Base-by-base conservation (phyloP, 1,140 invertebrate genomes). In the Drosophila sucinea region DNA sequence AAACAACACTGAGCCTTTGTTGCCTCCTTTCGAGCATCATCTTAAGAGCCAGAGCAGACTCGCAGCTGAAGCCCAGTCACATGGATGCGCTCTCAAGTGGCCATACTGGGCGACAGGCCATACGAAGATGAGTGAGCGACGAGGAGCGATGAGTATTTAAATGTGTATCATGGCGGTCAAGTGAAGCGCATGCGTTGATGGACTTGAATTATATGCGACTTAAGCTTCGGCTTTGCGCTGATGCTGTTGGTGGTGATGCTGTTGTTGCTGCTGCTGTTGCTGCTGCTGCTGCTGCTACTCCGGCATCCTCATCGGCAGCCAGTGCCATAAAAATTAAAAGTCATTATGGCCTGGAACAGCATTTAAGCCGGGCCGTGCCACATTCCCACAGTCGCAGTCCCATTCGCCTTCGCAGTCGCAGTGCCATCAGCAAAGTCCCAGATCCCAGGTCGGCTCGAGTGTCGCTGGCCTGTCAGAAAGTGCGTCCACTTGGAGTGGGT, bases 311-410 rank as follows among this genome's bases (percentile, higher is more conserved):
- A 84, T 51, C 44, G 44, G 83, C 83, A 86, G 83, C 83, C 83
- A 87, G 79, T 86, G 89, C 87, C 83, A 90, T 90, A 90, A 90
- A 90, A 90, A 90, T 90, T 90, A 90, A 90, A 89, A 89, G 85
- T 89, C 85, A 89, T 89, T 89, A 89, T 89, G 85, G 83, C 76
- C 78, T 85, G 85, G 86, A 89, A 89, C 78, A 89, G 80, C 84
- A 89, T 89, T 89, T 89, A 89, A 89, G 84, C 84, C 84, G 73
- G 56, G 69, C 64, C 55, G 70, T 79, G 83, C 68, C 84, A 87
- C 77, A 89, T 89, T 89, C 83, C 83, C 83, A 87, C 83, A 86
- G 75, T 85, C 82, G 25, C 51, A 74, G 55, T 11, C 17, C 30
- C 47, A 66, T 56, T 47, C 30, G 38, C 5, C 67, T 51, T 66